Evolutionary conservation across 2,888 invertebrate species (phyloP), one percentile per base, ranked within the genome.

Genomic region (Prosapia bicincta): DNA sequence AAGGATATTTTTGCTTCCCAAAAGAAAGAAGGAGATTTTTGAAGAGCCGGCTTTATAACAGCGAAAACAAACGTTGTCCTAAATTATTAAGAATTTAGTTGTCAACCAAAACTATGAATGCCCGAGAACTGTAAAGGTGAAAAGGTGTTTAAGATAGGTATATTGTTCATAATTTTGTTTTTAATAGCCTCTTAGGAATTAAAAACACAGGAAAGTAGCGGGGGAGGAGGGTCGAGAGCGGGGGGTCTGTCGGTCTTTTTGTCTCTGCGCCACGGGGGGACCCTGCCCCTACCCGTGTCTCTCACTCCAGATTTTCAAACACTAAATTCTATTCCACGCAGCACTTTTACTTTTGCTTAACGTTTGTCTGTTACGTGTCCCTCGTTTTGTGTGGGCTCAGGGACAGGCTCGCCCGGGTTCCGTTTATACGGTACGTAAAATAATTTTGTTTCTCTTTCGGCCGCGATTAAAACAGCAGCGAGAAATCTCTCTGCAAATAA

Each of bases 201-300:
- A 54, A 54, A 54, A 54, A 54, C 54, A 54, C 54, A 38, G 69
- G 43, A 67, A 66, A 26, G 75, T 69, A 71, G 30, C 43, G 43
- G 28, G 25, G 32, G 28, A 13, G 66, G 65, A 28, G 43, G 69
- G 24, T 71, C 43, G 43, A 20, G 26, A 0, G 15, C 69, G 26
- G 73, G 69, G 75, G 73, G 75, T 73, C 72, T 75, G 75, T 81
- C 87, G 85, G 86, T 84, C 78, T 81, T 78, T 79, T 76, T 79
- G 72, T 77, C 76, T 71, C 54, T 76, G 77, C 75, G 71, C 74
- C 71, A 32, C 66, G 65, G 25, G 26, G 69, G 69, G 71, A 75
- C 79, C 74, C 75, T 32, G 54, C 65, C 30, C 43, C 69, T 71
- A 69, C 67, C 74, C 73, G 69, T 7, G 68, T 69, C 76, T 65